These are phyloP conservation scores for Caenorhabditis latens DNA, from an alignment of 1,140 invertebrate genomes.

Conservation along the genomic window DNA sequence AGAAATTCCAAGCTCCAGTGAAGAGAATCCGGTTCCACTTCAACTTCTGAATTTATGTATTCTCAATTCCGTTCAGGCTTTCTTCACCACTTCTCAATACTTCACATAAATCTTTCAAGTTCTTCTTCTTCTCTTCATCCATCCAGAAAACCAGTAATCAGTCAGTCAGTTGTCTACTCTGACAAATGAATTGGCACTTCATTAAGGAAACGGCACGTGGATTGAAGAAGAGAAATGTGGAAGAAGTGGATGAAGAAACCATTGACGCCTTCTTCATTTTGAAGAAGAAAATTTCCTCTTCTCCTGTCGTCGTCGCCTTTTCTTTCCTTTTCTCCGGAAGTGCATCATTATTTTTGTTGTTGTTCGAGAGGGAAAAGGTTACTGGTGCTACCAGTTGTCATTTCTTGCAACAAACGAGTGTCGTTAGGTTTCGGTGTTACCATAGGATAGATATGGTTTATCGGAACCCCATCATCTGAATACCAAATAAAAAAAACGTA, in stretches of 20 bases:
- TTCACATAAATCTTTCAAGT: constrained; percentile 10
- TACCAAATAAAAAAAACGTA: no score
- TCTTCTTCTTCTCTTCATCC: neutral
- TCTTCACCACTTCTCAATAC: neutral
- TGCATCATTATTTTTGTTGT: constrained; percentile 46
- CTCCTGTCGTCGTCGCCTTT: neutral
- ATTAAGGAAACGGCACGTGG: constrained; percentile 14
- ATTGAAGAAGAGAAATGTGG: neutral
- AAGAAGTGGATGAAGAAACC: neutral
- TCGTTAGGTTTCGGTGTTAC: no score
- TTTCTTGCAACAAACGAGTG: neutral
- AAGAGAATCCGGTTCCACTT: no score
- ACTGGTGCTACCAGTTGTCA: neutral
- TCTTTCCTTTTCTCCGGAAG: neutral
- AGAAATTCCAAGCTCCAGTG: no score
- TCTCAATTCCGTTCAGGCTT: neutral
- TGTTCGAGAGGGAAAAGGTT: neutral
- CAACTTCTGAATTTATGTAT: no score
- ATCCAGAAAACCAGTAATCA: neutral
- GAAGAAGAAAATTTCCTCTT: neutral
- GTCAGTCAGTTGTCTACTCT: neutral
- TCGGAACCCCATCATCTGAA: no score
- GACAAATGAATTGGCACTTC: constrained; percentile 45
- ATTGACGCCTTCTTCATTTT: constrained; percentile 4
- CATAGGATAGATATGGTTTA: no score